Conservation (phyloP, 2,888 invertebrate genomes). For the Helobdella robusta region DNA sequence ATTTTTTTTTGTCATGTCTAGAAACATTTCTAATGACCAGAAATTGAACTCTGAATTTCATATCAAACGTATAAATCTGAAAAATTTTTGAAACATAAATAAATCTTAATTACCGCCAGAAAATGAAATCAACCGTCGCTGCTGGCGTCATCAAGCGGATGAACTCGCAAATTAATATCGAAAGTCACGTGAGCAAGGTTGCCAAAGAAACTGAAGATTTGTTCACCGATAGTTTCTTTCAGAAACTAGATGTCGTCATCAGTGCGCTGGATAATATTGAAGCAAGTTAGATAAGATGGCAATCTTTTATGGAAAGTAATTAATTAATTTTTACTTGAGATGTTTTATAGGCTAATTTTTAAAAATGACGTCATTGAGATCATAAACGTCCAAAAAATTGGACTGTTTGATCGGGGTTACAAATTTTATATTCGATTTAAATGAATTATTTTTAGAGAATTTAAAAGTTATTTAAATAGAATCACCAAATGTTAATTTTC, state of each 20-base stretch:
- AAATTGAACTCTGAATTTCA: too few relatives aligned
- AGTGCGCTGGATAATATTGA: slow-evolving; percentile 97
- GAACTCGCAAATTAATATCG: slow-evolving; percentile 50
- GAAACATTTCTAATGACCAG: too few relatives aligned
- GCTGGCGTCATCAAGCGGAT: slow-evolving; percentile 67
- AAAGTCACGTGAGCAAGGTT: slow-evolving; percentile 60
- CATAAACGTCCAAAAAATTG: too few relatives aligned
- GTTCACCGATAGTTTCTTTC: slow-evolving; percentile 90
- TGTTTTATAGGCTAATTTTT: too few relatives aligned
- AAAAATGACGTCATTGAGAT: too few relatives aligned
- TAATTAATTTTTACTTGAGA: background rate
- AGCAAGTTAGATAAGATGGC: slow-evolving; percentile 60
- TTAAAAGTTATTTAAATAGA: background rate
- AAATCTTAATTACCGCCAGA: too few relatives aligned
- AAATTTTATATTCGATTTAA: background rate
- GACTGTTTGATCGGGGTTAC: too few relatives aligned
- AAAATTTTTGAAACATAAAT: too few relatives aligned
- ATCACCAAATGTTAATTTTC: background rate
- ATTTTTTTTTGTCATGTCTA: background rate
- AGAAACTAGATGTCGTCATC: slow-evolving; percentile 79
- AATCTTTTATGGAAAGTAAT: background rate
- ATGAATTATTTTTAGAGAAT: background rate
- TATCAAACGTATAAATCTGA: background rate
- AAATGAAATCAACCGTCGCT: slow-evolving; percentile 77
- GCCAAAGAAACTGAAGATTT: slow-evolving; percentile 86